Conservation (phyloP, 2,888 invertebrate species). For the Augiades crinisus region DNA sequence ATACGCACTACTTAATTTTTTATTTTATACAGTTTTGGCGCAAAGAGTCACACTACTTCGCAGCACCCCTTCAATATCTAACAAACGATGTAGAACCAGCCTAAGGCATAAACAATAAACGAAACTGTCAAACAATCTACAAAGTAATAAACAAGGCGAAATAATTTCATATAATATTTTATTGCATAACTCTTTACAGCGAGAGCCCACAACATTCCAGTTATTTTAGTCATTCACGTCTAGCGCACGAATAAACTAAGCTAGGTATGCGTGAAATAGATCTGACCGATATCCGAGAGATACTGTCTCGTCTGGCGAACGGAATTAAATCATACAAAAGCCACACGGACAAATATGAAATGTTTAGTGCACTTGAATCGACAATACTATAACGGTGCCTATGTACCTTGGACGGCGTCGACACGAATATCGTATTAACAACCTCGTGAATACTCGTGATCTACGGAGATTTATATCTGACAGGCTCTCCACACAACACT, state of each 20-base stretch:
- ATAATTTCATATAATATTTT: conserved; percentile 5
- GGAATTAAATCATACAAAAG: conserved; percentile 57
- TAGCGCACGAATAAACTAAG: conserved; percentile 15
- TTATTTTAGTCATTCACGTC: conserved; percentile 24
- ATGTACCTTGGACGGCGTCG: conserved; percentile 64
- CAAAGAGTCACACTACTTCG: too few species aligned
- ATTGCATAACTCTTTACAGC: conserved; percentile 4
- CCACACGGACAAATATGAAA: conserved; percentile 71
- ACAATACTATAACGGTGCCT: conserved; percentile 73
- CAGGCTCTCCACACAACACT: conserved; percentile 34
- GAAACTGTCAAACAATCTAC: neutral
- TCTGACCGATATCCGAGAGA: conserved; percentile 28
- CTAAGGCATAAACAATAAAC: too few species aligned
- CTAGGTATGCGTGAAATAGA: conserved; percentile 21
- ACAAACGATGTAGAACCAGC: too few species aligned
- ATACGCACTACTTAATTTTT: too few species aligned
- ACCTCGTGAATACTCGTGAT: conserved; percentile 78
- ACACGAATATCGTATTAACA: conserved; percentile 79
- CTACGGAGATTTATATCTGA: conserved; percentile 75
- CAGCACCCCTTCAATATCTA: too few species aligned
- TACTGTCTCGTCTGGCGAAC: conserved; percentile 38
- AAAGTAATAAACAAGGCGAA: neutral
- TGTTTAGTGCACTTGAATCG: conserved; percentile 66
- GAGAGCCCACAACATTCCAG: conserved; percentile 17
- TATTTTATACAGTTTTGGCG: too few species aligned